Base-by-base conservation (phyloP, 30 jellyfish, hydroid and myxozoan species). In the Euphysa ruthae region DNA sequence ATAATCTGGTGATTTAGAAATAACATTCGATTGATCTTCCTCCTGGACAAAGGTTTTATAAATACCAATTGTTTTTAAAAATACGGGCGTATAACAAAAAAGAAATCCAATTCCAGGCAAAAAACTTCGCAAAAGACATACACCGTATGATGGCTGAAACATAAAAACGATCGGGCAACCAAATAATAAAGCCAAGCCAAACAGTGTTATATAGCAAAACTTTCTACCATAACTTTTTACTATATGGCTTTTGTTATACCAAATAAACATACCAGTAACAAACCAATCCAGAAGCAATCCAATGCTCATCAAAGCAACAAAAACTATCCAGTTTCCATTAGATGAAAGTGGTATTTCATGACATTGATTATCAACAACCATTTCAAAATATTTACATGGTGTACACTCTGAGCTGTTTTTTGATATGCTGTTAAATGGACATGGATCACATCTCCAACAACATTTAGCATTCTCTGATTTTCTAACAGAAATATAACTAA, bases 181-280 rank as follows among this genome's bases (percentile, higher is more conserved):
- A 78, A 44, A 80, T 35, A 71, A 52, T 22, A 77, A 34, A 4
- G 77, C 34, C 29, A 88, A 72, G 32, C 97, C 97, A 58, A 70
- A 3, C 49, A 88, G 78, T 42, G 80, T 74, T 34, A 61, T 74
- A 68, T 80, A 42, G 81, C 97, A 79, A 14, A 88, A 69, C 31
- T 88, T 94, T 52, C 97, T 63, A 31, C 97, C 90, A 24, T 92
- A 88, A 8, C 93, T 84, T 29, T 61, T 72, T 15, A 88, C 88
- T 28, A 75, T 16, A 19, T 94, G 64, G 65, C 32, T 27, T 7
- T 74, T 49, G 80, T 64, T 63, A 74, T 88, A 32, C 71, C 71
- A 71, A n/a, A 80, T 46, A 32, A 88, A 69, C 64, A 88, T 52
- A 14, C 34, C 81, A 56, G 61, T 78, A 35, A 80, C 94, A 49